Conservation (phyloP, 2,797 vertebrate species). For the Pseudocheirus occidentalis region DNA sequence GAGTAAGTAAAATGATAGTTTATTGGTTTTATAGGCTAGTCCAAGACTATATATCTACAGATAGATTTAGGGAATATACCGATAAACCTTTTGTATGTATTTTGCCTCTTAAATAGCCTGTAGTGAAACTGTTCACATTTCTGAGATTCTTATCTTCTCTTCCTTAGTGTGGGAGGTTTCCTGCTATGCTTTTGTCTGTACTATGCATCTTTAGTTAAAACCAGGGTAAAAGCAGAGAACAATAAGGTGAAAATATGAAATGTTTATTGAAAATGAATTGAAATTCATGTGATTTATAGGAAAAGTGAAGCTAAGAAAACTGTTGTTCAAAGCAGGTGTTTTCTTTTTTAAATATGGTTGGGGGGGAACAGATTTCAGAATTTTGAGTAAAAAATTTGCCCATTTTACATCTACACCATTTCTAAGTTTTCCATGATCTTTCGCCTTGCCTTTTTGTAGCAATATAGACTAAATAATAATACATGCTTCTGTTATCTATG, state of each 20-base stretch:
- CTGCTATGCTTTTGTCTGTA: constrained; percentile 55
- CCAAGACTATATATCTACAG: not conserved
- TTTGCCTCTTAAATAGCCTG: constrained; percentile 64
- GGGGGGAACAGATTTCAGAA: not conserved
- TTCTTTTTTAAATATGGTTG: not conserved
- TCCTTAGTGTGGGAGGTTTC: constrained; percentile 67
- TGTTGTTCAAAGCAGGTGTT: constrained; percentile 26
- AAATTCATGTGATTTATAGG: not conserved
- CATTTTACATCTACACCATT: not conserved
- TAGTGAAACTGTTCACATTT: constrained; percentile 4
- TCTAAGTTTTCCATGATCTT: not conserved
- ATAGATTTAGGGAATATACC: not conserved
- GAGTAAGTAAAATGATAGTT: not conserved
- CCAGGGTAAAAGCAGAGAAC: constrained; percentile 11
- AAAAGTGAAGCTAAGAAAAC: constrained; percentile 13
- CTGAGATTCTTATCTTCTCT: constrained; percentile 64
- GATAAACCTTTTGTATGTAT: not conserved
- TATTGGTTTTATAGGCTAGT: constrained; percentile 1
- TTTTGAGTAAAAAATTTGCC: not conserved
- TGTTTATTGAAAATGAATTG: not conserved
- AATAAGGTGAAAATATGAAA: constrained; percentile 41
- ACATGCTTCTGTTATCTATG: not conserved
- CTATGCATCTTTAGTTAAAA: constrained; percentile 32
- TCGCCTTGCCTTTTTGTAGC: not conserved
- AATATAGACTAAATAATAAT: not conserved